These are phyloP conservation scores for Drosophila jambulina DNA, from an alignment of 1,140 invertebrate species.

Conservation along the genomic window DNA sequence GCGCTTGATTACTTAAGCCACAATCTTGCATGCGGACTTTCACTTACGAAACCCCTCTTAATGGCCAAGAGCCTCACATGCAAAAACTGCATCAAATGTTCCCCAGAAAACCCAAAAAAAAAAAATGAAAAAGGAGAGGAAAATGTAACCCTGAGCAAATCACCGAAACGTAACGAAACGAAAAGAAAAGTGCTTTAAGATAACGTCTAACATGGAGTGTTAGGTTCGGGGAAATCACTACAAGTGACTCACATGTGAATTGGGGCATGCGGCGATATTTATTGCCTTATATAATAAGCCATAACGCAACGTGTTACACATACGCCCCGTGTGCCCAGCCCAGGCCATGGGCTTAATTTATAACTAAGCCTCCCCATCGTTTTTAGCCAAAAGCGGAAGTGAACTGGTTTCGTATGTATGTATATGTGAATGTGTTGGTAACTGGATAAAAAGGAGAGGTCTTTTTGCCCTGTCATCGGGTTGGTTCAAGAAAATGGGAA, in stretches of 20 bases:
- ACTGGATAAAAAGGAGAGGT: constrained; percentile 16
- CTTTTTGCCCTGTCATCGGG: constrained; percentile 65
- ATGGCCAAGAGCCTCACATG: constrained; percentile 73
- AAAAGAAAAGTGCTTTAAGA: constrained; percentile 48
- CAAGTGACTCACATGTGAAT: constrained; percentile 53
- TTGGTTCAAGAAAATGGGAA: not conserved
- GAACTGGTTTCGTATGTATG: constrained; percentile 58
- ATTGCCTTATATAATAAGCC: constrained; percentile 67
- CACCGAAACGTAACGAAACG: constrained; percentile 35
- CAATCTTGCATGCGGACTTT: constrained; percentile 80
- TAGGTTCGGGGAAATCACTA: constrained; percentile 10
- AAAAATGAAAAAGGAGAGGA: not conserved
- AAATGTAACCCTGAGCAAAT: constrained; percentile 57
- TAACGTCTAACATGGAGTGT: constrained; percentile 42
- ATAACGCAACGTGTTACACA: constrained; percentile 77
- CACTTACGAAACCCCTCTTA: constrained; percentile 68
- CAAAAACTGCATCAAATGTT: constrained; percentile 74
- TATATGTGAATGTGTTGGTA: constrained; percentile 3
- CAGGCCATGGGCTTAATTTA: constrained; percentile 62
- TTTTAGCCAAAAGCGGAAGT: constrained; percentile 61
- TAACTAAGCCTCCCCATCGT: constrained; percentile 54
- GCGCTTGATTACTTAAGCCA: constrained; percentile 67
- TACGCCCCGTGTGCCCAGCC: constrained; percentile 60
- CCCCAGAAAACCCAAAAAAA: constrained; percentile 4
- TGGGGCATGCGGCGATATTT: constrained; percentile 43